phyloP scores from a whole-genome alignment of 2,797 vertebrate species.

The Typhlichthys subterraneus region DNA sequence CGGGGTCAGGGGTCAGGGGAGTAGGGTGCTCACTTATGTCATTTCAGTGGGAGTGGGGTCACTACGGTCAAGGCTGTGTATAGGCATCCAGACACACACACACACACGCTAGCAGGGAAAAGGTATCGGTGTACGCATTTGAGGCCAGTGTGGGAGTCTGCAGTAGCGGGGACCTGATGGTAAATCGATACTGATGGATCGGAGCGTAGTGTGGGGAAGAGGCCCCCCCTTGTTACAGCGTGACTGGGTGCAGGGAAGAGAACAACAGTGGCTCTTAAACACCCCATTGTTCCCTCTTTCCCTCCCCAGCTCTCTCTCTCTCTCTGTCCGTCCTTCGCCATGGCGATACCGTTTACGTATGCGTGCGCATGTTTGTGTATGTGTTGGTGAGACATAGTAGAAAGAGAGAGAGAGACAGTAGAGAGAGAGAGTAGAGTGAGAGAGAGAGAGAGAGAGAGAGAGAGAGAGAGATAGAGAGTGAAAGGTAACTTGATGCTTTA shows the following conservation, averaged over 20 bases:
- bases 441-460: neutral
- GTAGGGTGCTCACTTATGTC: too few relatives aligned
- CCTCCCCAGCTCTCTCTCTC: neutral
- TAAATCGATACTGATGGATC: constrained; percentile 78
- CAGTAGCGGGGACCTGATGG: constrained; percentile 58
- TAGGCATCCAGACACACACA: too few relatives aligned
- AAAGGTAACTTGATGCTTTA: constrained; percentile 34
- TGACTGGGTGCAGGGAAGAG: constrained; percentile 22
- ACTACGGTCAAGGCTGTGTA: too few relatives aligned
- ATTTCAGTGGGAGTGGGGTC: too few relatives aligned
- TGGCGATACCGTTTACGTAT: constrained; percentile 21
- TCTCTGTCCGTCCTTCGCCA: constrained; percentile 21
- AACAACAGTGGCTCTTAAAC: constrained; percentile 46
- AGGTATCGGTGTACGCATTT: neutral
- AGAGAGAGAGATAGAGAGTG: constrained; percentile 1
- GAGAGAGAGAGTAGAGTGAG: neutral
- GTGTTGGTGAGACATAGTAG: neutral
- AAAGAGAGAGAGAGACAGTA: neutral
- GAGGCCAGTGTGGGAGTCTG: constrained; percentile 47
- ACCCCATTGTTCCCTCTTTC: constrained; percentile 35
- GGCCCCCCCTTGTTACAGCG: constrained; percentile 49
- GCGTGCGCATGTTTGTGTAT: neutral
- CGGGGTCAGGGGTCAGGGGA: too few relatives aligned
- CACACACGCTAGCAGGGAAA: too few relatives aligned
- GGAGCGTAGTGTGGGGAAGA: constrained; percentile 63